phyloP scores from a whole-genome alignment of 1,140 invertebrate species.

The Akabosia matsudoensis region DNA sequence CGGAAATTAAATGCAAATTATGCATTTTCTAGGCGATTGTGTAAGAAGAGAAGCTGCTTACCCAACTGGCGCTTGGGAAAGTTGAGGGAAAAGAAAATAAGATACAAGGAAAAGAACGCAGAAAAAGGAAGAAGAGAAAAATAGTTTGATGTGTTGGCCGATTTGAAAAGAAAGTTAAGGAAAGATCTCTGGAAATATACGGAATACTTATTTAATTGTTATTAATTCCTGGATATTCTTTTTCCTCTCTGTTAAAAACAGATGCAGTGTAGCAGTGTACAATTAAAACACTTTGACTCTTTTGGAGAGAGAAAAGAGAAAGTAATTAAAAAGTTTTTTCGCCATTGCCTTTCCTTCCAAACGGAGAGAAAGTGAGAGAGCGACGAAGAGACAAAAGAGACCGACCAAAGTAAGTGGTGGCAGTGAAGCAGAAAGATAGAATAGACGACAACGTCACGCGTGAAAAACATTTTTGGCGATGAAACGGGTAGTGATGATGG shows the following conservation, averaged over 20 bases:
- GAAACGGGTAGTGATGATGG: too few species aligned
- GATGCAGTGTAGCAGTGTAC: neutral
- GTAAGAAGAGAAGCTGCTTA: neutral
- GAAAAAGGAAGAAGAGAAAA: neutral
- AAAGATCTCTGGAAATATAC: too few species aligned
- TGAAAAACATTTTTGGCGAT: too few species aligned
- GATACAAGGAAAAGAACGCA: neutral
- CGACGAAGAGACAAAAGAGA: neutral
- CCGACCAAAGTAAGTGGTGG: neutral
- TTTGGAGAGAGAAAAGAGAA: neutral
- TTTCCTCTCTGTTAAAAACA: too few species aligned
- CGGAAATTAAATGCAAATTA: conserved; percentile 23
- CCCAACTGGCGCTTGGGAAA: neutral
- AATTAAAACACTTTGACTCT: neutral
- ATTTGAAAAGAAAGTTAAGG: too few species aligned
- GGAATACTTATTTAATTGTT: conserved; percentile 5
- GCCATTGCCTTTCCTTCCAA: neutral
- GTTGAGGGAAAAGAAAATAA: neutral
- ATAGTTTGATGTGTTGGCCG: too few species aligned
- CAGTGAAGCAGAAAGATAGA: neutral
- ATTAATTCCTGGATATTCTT: neutral
- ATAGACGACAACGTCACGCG: neutral
- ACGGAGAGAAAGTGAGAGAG: neutral
- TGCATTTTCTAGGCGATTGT: neutral
- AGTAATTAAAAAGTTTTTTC: neutral